phyloP scores from a whole-genome alignment of 2,888 invertebrate species.

The Temnothorax rugatulus region DNA sequence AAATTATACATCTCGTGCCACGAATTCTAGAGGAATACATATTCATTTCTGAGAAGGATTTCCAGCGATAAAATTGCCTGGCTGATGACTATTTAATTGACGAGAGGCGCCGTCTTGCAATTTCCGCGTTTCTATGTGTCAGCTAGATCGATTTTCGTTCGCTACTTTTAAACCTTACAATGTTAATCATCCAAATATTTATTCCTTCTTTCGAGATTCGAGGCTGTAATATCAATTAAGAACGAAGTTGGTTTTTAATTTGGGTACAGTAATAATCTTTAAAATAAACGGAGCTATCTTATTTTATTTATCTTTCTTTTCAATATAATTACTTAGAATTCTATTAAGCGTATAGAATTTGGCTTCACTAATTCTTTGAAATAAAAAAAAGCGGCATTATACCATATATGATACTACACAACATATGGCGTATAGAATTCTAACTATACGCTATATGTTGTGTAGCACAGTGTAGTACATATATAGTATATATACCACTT shows the following conservation, averaged over 20 bases:
- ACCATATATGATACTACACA: too few species aligned
- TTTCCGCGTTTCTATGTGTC: conserved; percentile 5
- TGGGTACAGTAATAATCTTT: background rate
- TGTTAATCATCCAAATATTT: background rate
- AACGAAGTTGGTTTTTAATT: background rate
- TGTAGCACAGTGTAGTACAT: too few species aligned
- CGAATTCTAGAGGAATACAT: background rate
- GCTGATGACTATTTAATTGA: background rate
- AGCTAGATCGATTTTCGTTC: background rate
- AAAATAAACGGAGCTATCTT: background rate
- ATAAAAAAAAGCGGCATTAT: too few species aligned
- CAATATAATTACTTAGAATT: background rate
- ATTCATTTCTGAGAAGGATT: background rate
- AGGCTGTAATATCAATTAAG: background rate
- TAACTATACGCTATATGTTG: too few species aligned
- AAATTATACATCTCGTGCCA: background rate
- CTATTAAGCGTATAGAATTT: background rate
- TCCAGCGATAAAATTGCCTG: background rate
- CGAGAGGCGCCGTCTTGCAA: too few species aligned
- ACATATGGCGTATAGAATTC: too few species aligned
- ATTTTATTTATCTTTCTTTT: background rate
- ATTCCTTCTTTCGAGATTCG: background rate
- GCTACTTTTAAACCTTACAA: background rate
- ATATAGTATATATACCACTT: too few species aligned
- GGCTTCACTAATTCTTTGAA: too few species aligned